Conservation (phyloP, 2,888 invertebrate species). For the Drosophila tanythrix region DNA sequence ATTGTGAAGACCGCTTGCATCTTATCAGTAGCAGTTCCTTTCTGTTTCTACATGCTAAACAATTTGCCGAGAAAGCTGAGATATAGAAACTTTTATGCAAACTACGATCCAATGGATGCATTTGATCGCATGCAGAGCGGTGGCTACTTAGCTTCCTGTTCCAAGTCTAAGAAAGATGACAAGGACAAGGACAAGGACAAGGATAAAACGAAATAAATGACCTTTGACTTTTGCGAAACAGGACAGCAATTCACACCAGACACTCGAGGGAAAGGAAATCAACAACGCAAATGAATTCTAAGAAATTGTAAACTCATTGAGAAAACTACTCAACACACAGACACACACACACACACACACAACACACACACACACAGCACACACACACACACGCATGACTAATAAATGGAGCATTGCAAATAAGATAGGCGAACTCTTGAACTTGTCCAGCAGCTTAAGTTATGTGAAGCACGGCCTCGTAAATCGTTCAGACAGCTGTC, state of each 20-base stretch:
- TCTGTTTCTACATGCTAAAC: slow-evolving; percentile 15
- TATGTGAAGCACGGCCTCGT: slow-evolving; percentile 11
- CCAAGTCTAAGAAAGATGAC: slow-evolving; percentile 33
- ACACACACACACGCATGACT: background rate
- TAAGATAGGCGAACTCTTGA: background rate
- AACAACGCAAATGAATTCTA: slow-evolving; percentile 34
- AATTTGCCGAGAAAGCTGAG: slow-evolving; percentile 36
- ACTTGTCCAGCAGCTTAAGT: background rate
- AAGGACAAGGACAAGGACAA: slow-evolving; percentile 37
- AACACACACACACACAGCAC: background rate
- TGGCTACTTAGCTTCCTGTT: slow-evolving; percentile 35
- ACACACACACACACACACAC: background rate
- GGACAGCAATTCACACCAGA: slow-evolving; percentile 9
- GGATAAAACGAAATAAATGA: background rate
- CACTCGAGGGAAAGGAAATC: slow-evolving; percentile 31
- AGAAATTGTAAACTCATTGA: slow-evolving; percentile 30
- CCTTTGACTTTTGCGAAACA: background rate
- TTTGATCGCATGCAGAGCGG: slow-evolving; percentile 66
- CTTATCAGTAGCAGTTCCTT: slow-evolving; percentile 29
- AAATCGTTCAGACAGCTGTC: slow-evolving; percentile 15
- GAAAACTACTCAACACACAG: background rate
- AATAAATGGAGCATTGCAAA: slow-evolving; percentile 65
- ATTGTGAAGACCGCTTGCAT: slow-evolving; percentile 43
- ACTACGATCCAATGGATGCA: slow-evolving; percentile 59
- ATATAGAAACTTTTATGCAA: slow-evolving; percentile 55